Percentiles rank a stretch among this genome's conserved stretches.
Evolutionary conservation across 2,797 vertebrate species (phyloP).

Genomic region (Euphonia xanthogaster): DNA sequence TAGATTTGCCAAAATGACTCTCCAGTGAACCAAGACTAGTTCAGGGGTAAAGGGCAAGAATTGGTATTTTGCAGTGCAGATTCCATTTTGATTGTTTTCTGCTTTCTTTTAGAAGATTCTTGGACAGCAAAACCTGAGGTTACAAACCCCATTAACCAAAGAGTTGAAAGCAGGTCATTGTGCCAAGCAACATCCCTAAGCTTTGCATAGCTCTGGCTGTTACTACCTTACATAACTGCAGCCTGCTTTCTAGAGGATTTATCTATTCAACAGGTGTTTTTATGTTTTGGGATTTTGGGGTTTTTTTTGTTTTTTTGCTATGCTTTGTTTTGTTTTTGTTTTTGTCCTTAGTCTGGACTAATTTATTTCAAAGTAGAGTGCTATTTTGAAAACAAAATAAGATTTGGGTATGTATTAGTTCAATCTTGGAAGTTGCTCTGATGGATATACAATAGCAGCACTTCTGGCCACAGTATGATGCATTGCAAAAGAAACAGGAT

Average conservation of each 20-base stretch:
- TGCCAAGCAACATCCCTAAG: background rate
- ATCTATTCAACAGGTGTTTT: background rate
- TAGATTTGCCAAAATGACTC: background rate
- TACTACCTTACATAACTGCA: background rate
- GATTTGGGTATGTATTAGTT: background rate
- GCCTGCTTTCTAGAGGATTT: background rate
- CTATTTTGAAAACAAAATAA: background rate
- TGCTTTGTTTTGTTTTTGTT: background rate
- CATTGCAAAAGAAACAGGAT: background rate
- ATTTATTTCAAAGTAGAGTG: background rate
- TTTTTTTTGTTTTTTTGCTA: background rate
- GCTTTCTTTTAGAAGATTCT: background rate
- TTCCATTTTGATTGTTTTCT: background rate
- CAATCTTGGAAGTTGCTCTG: background rate
- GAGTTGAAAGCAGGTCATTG: background rate
- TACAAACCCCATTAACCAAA: background rate
- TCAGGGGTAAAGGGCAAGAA: background rate
- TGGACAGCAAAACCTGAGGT: background rate
- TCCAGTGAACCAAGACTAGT: background rate
- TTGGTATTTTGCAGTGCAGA: background rate
- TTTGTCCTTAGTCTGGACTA: background rate
- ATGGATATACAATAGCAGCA: background rate
- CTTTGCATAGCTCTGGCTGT: background rate
- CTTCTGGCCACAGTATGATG: background rate
- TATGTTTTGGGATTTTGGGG: background rate